Evolutionary conservation across 1,140 invertebrate species (phyloP).

Genomic region (Drosophila sucinea): DNA sequence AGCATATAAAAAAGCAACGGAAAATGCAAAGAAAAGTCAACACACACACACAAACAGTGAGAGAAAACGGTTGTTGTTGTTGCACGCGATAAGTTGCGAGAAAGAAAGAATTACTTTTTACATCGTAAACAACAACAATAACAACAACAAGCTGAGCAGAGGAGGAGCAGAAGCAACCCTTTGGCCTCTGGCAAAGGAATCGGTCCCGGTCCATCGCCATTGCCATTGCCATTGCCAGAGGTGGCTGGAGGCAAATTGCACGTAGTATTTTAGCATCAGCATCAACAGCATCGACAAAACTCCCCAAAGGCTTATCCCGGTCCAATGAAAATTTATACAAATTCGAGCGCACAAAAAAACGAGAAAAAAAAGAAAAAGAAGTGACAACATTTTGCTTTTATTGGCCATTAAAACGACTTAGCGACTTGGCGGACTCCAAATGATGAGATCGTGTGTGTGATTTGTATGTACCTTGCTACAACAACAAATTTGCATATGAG

Average conservation of each 20-base stretch:
- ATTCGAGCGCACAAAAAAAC: conserved; percentile 42
- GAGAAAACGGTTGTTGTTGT: conserved; percentile 37
- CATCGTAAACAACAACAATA: conserved; percentile 76
- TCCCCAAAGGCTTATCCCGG: conserved; percentile 76
- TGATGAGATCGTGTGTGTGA: conserved; percentile 58
- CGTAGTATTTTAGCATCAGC: conserved; percentile 82
- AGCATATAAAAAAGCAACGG: conserved; percentile 20
- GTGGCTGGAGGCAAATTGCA: conserved; percentile 57
- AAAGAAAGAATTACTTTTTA: conserved; percentile 64
- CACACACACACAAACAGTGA: conserved; percentile 14
- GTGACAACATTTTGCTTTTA: conserved; percentile 83
- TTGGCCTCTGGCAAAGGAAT: conserved; percentile 24
- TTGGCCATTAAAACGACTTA: conserved; percentile 83
- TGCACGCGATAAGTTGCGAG: conserved; percentile 78
- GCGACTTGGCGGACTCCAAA: conserved; percentile 67
- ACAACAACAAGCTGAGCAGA: conserved; percentile 1
- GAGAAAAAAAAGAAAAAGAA: conserved; percentile 48
- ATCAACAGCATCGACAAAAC: conserved; percentile 22
- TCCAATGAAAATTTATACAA: conserved; percentile 83
- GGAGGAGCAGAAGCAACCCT: conserved; percentile 52
- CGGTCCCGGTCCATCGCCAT: background rate
- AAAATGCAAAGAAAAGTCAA: conserved; percentile 12
- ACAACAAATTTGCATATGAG: conserved; percentile 47
- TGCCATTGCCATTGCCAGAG: background rate
- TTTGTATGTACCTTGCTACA: conserved; percentile 64